Evolutionary conservation across 2,888 invertebrate genomes (phyloP).

Genomic region (Tenthredo distinguenda): DNA sequence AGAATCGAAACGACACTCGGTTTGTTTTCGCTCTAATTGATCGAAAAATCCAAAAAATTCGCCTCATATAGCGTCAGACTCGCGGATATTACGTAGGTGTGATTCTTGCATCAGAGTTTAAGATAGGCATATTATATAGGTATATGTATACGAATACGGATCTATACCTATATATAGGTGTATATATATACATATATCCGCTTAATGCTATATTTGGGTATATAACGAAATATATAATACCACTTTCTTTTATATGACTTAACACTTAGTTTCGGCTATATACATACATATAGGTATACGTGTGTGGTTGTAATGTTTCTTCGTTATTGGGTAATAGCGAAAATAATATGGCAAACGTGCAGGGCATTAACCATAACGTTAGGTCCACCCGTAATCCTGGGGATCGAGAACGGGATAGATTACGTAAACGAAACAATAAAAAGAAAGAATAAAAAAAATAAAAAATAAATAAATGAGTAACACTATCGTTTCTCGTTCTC

Average conservation of each 20-base stretch:
- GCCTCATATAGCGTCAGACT: too few species aligned
- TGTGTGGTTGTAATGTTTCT: not conserved
- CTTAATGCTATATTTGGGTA: too few species aligned
- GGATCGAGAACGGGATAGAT: not conserved
- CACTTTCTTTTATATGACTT: not conserved
- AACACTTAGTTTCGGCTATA: not conserved
- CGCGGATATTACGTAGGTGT: too few species aligned
- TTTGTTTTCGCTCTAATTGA: too few species aligned
- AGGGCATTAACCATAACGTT: constrained; percentile 8
- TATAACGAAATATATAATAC: not conserved
- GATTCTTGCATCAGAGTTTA: too few species aligned
- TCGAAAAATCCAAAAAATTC: too few species aligned
- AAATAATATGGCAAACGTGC: not conserved
- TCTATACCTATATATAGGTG: not conserved
- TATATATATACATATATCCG: not conserved
- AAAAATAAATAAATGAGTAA: not conserved
- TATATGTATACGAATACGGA: not conserved
- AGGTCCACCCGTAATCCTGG: not conserved
- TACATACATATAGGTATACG: too few species aligned
- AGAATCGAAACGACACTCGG: too few species aligned
- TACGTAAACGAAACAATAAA: not conserved
- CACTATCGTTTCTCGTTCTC: not conserved
- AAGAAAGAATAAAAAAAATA: not conserved
- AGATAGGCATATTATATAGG: not conserved
- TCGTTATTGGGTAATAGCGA: not conserved